Conservation (phyloP, 1,140 invertebrate genomes). For the Microplitis demolitor region DNA sequence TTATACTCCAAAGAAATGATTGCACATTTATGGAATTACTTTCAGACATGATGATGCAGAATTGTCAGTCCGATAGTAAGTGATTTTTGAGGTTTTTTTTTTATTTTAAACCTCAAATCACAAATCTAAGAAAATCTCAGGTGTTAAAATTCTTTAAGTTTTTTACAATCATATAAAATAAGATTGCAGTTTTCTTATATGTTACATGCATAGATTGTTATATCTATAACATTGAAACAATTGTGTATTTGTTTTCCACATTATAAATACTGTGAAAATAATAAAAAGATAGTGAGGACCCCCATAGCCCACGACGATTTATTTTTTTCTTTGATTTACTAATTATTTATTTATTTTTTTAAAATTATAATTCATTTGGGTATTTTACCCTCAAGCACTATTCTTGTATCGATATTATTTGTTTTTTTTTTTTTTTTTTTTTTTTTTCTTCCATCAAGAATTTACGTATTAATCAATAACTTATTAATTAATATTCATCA, state of each 20-base stretch:
- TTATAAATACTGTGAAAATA: conserved; percentile 17
- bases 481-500: conserved; percentile 55
- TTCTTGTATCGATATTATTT: conserved; percentile 12
- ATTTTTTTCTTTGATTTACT: not conserved
- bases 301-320: not conserved
- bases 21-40: not conserved
- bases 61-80: conserved; percentile 38
- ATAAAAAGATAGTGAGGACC: conserved; percentile 13
- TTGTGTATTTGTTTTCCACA: not conserved
- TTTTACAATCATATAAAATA: not conserved
- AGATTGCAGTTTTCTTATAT: not conserved
- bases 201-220: not conserved
- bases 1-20: not conserved
- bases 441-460: conserved; percentile 46
- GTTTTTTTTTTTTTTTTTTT: conserved; percentile 22
- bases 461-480: conserved; percentile 42
- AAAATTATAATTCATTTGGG: too few relatives aligned
- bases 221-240: not conserved
- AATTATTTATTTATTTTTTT: conserved; percentile 29
- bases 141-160: not conserved
- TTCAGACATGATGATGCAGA: conserved; percentile 14
- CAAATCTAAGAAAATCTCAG: conserved; percentile 4
- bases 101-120: conserved; percentile 18
- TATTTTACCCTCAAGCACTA: too few relatives aligned
- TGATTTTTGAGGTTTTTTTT: conserved; percentile 31